phyloP scores from a whole-genome alignment of 2,797 vertebrate species.

The Enteromius fasciolatus region DNA sequence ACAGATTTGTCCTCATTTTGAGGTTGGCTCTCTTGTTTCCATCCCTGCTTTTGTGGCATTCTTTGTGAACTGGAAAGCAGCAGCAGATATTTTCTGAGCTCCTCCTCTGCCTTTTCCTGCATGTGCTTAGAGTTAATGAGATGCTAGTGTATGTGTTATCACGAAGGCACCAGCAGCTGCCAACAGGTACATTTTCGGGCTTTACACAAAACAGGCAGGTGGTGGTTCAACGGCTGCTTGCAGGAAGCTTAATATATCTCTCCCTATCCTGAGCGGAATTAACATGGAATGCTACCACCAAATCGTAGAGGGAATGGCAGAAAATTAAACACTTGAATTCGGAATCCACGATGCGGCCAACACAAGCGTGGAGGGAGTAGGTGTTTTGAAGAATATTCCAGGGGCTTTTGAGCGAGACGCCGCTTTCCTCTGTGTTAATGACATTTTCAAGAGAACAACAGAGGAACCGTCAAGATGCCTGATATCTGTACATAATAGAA shows the following conservation, averaged over 20 bases:
- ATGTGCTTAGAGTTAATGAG: constrained; percentile 55
- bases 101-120: constrained; percentile 42
- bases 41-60: constrained; percentile 45
- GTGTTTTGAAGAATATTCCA: constrained; percentile 44
- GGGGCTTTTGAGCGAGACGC: constrained; percentile 47
- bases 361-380: constrained; percentile 48
- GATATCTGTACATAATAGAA: constrained; percentile 13
- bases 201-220: constrained; percentile 61
- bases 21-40: constrained; percentile 49
- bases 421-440: constrained; percentile 30
- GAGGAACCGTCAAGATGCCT: constrained; percentile 32
- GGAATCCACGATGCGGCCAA: constrained; percentile 53
- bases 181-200: constrained; percentile 61
- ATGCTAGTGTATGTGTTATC: constrained; percentile 62
- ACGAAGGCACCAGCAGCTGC: constrained; percentile 60
- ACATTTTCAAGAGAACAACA: constrained; percentile 40
- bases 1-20: constrained; percentile 61
- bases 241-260: constrained; percentile 52
- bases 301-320: constrained; percentile 58
- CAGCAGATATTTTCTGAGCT: constrained; percentile 47
- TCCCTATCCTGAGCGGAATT: constrained; percentile 42
- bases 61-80: constrained; percentile 48
- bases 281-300: constrained; percentile 53
- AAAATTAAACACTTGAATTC: constrained; percentile 64
- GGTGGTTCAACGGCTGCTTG: constrained; percentile 53